Conservation (phyloP, 35 echinoderm and acorn worm genomes). For the Ophioderma brevispina region DNA sequence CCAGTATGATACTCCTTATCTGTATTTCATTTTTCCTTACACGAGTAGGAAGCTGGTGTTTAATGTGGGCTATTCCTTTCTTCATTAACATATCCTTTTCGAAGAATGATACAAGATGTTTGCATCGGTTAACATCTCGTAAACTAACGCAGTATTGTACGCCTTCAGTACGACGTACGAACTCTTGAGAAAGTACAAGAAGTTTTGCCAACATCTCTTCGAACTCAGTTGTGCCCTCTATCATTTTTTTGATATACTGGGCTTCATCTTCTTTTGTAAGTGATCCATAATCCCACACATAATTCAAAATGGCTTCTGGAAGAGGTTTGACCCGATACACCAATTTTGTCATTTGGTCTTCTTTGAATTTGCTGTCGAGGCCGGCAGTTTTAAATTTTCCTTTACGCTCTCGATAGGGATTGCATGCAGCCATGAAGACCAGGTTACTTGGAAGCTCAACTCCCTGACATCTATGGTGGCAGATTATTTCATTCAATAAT, state of each 20-base stretch:
- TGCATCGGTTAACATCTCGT: constrained; percentile 16
- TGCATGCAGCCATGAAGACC: constrained; percentile 41
- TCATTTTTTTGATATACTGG: constrained; percentile 15
- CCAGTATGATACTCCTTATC: not conserved
- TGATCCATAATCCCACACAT: constrained; percentile 42
- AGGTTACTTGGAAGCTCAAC: not conserved
- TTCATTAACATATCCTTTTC: not conserved
- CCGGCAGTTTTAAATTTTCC: not conserved
- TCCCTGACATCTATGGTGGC: constrained; percentile 10
- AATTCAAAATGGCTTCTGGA: constrained; percentile 27
- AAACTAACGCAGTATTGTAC: constrained; percentile 39
- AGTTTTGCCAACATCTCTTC: not conserved
- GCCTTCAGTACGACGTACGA: not conserved
- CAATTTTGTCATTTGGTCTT: constrained; percentile 21
- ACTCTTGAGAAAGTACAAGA: constrained; percentile 1
- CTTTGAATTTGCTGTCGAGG: not conserved
- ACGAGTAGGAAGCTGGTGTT: not conserved
- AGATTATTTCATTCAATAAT: constrained; percentile 35
- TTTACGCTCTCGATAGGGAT: constrained; percentile 6
- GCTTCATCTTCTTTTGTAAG: constrained; percentile 30
- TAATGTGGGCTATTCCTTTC: not conserved
- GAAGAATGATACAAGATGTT: not conserved
- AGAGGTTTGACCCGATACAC: constrained; percentile 44
- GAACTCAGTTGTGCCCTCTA: not conserved
- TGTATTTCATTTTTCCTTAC: not conserved